phyloP scores from a whole-genome alignment of 2,797 vertebrate genomes.

The Heliangelus exortis region DNA sequence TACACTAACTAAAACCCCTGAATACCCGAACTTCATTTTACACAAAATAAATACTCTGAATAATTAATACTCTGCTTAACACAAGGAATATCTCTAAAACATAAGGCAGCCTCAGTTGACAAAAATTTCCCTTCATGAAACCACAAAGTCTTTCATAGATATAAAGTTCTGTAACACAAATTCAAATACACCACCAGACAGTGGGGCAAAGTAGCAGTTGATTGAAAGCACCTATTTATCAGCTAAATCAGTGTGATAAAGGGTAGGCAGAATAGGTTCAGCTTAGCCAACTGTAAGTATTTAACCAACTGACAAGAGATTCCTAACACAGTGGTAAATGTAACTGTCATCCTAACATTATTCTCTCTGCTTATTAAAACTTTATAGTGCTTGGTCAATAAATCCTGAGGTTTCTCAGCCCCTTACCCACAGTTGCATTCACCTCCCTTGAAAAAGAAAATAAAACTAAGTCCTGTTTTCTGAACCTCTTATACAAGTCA shows the following conservation, averaged over 20 bases:
- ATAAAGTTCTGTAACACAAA: neutral
- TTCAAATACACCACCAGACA: neutral
- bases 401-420: neutral
- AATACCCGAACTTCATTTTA: constrained; percentile 1
- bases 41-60: neutral
- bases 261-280: neutral
- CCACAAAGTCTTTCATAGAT: neutral
- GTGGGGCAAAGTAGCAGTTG: neutral
- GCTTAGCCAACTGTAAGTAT: neutral
- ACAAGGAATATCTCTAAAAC: neutral
- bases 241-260: neutral
- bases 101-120: neutral
- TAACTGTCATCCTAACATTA: neutral
- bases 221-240: neutral
- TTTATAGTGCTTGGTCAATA: neutral
- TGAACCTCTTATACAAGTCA: neutral
- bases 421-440: neutral
- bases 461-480: neutral
- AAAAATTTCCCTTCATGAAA: neutral
- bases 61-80: neutral
- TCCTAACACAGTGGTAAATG: neutral
- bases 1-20: neutral
- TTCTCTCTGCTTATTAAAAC: neutral
- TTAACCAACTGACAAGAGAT: neutral
- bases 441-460: neutral